A percentile compares a stretch with the other conserved stretches of the same genome.
phyloP scores from a whole-genome alignment of 2,113 vertebrate genomes.

The Chauna torquata region DNA sequence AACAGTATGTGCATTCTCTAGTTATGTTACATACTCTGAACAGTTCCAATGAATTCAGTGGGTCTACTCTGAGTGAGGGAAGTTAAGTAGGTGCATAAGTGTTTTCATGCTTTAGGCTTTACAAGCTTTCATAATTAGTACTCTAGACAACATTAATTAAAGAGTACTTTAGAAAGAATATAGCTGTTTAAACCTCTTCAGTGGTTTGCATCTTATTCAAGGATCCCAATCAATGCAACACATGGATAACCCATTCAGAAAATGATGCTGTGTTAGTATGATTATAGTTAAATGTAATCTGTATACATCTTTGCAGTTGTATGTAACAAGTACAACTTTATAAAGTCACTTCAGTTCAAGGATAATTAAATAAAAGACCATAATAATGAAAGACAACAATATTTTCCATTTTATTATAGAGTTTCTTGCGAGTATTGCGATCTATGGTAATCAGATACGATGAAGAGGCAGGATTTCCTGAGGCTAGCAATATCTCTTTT shows the following conservation, averaged over 20 bases:
- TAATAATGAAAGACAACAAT: not conserved
- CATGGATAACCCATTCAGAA: conserved; percentile 8
- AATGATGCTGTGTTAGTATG: not conserved
- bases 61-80: conserved; percentile 9
- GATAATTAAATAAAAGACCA: not conserved
- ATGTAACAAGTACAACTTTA: not conserved
- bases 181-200: conserved; percentile 44
- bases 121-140: conserved; percentile 61
- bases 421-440: not conserved
- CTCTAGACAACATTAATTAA: conserved; percentile 68
- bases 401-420: not conserved
- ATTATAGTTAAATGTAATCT: conserved; percentile 18
- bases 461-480: not conserved
- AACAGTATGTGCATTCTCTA: not conserved
- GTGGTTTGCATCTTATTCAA: conserved; percentile 28
- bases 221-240: conserved; percentile 50
- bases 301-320: not conserved
- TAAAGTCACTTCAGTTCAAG: conserved; percentile 16
- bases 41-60: not conserved
- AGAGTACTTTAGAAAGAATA: conserved; percentile 56
- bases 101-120: conserved; percentile 60
- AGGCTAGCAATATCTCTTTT: not conserved
- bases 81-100: conserved; percentile 56
- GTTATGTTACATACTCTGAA: not conserved
- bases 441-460: not conserved